Conservation (phyloP, 2,797 vertebrate genomes). For the Paguma larvata region DNA sequence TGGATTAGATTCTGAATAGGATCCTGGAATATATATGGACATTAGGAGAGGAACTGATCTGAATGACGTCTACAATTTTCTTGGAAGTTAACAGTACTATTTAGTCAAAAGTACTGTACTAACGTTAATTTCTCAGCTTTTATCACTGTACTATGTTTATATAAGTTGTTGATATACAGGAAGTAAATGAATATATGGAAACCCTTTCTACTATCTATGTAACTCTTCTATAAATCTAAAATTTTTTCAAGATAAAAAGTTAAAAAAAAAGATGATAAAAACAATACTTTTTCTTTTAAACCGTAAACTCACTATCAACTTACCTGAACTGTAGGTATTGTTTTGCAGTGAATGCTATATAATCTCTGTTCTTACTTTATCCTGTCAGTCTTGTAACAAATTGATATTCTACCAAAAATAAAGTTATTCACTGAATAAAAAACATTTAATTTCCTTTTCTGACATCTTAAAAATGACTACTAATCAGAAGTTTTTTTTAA, state of each 20-base stretch:
- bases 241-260: constrained; percentile 42
- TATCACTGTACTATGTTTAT: background rate
- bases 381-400: background rate
- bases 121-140: constrained; percentile 59
- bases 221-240: constrained; percentile 51
- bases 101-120: background rate
- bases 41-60: background rate
- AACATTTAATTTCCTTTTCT: constrained; percentile 46
- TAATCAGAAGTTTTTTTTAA: constrained; percentile 53
- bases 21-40: constrained; percentile 8
- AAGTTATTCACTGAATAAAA: background rate
- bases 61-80: constrained; percentile 25
- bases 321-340: background rate
- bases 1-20: background rate
- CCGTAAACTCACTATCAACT: background rate
- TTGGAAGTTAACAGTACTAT: background rate
- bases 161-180: background rate
- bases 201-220: background rate
- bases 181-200: background rate
- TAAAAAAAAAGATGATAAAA: background rate
- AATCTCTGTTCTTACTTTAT: background rate
- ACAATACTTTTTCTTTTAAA: background rate
- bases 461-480: constrained; percentile 61
- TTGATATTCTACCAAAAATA: constrained; percentile 52
- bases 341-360: constrained; percentile 4